Percentiles rank a stretch among this genome's conserved stretches.
Conservation (phyloP, 2,113 vertebrate genomes). For the Centropus unirufus region DNA sequence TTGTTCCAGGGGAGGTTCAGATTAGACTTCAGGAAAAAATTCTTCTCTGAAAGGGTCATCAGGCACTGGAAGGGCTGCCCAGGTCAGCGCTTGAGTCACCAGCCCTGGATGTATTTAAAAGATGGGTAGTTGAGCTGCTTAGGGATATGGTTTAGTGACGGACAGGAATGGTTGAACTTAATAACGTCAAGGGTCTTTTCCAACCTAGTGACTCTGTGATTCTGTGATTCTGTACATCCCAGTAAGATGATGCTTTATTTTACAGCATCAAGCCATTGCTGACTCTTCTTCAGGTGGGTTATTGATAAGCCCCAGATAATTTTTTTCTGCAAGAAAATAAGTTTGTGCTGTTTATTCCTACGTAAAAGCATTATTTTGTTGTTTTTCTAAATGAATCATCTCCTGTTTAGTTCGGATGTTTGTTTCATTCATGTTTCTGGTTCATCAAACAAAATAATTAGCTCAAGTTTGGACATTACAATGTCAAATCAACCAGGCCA, state of each 20-base stretch:
- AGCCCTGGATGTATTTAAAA: too few species aligned
- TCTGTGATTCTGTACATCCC: too few species aligned
- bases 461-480: fast-evolving
- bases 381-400: background rate
- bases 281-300: background rate
- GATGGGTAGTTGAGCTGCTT: too few species aligned
- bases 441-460: background rate
- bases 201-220: too few species aligned
- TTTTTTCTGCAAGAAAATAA: background rate
- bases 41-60: too few species aligned
- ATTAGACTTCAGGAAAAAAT: too few species aligned
- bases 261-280: background rate
- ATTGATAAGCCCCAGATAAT: background rate
- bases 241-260: background rate
- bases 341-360: background rate
- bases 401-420: background rate
- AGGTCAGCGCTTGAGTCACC: too few species aligned
- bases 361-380: background rate
- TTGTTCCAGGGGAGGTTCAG: too few species aligned
- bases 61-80: too few species aligned
- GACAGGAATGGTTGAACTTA: too few species aligned
- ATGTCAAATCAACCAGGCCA: fast-evolving
- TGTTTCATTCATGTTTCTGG: background rate
- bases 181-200: too few species aligned
- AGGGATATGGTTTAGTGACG: too few species aligned